Conservation (phyloP, 2,888 invertebrate species). For the Trypoxylon attenuatum region DNA sequence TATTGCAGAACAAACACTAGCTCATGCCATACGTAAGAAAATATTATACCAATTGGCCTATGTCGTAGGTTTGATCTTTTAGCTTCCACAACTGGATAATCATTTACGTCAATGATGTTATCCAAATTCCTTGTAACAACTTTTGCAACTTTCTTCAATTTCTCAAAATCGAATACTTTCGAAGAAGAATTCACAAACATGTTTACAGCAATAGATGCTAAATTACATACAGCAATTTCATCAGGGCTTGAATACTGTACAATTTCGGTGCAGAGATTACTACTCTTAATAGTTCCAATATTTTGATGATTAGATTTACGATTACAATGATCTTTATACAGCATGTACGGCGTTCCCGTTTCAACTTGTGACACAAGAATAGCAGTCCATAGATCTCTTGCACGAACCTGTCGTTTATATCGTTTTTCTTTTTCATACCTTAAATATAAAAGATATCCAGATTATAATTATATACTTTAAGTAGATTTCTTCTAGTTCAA, state of each 20-base stretch:
- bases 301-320: constrained; percentile 98
- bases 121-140: constrained; percentile 93
- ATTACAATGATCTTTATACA: constrained; percentile 97
- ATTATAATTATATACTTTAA: not conserved
- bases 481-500: not conserved
- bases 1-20: not conserved
- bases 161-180: constrained; percentile 89
- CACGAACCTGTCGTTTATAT: constrained; percentile 82
- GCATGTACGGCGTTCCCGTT: constrained; percentile 98
- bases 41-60: constrained; percentile 88
- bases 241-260: constrained; percentile 94
- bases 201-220: constrained; percentile 97
- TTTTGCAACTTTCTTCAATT: constrained; percentile 91
- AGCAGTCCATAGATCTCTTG: constrained; percentile 94
- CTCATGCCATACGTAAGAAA: not conserved
- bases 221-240: constrained; percentile 98
- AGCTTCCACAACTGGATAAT: constrained; percentile 95
- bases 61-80: constrained; percentile 90
- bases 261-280: constrained; percentile 98
- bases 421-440: constrained; percentile 89
- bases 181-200: constrained; percentile 89
- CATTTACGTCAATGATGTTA: constrained; percentile 97
- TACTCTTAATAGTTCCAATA: constrained; percentile 97
- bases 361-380: constrained; percentile 97
- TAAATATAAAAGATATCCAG: too few species aligned